Evolutionary conservation across 2,888 invertebrate genomes (phyloP), one percentile per base, ranked within the genome.

Genomic region (Lamellibrachia columna): DNA sequence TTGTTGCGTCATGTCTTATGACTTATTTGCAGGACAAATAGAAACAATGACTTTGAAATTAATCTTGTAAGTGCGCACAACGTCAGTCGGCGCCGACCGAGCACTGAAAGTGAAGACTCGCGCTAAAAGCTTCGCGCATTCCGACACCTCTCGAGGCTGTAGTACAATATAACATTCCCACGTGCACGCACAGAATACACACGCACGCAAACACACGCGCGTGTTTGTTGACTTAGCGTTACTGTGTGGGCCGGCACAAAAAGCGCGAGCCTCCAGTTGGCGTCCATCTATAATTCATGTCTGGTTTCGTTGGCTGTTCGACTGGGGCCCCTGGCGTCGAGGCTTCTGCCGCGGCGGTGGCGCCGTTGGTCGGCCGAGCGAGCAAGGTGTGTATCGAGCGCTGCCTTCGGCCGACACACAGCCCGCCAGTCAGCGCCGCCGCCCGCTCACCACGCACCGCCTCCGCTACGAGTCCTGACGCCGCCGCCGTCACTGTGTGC

Each of bases 311-410:
- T n/a, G 75, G 75, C 75, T n/a, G 75, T 15, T n/a, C 75, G 75
- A 3, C 75, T 75, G 75, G 75, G n/a, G 15, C 75, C 75, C 75
- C 75, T 75, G 75, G 75, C 75, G 75, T 75, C 75, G 75, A 15
- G 2, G 22, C 75, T 75, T 22, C 75, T 15, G 75, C 75, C 22
- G 75, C 75, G 75, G 75, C 22, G 75, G 75, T 75, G 75, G 75
- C 75, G 75, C 22, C 75, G 75, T 75, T 15, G 22, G 15, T 75
- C 75, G 75, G 75, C 58, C 58, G 58, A 58, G 75, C 75, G 75
- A 75, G 75, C 75, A 75, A 75, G 75, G 75, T 75, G 75, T 75
- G 75, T 75, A 75, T 75, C 75, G 75, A 75, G 75, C 75, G 75
- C 15, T 75, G 75, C 75, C 75, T n/a, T 75, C n/a, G 75, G 75